A percentile compares a stretch with the other conserved stretches of the same genome.
These are phyloP conservation scores for Pangasius sanitwongsei DNA, from an alignment of 2,797 vertebrate species.

Conservation along the genomic window DNA sequence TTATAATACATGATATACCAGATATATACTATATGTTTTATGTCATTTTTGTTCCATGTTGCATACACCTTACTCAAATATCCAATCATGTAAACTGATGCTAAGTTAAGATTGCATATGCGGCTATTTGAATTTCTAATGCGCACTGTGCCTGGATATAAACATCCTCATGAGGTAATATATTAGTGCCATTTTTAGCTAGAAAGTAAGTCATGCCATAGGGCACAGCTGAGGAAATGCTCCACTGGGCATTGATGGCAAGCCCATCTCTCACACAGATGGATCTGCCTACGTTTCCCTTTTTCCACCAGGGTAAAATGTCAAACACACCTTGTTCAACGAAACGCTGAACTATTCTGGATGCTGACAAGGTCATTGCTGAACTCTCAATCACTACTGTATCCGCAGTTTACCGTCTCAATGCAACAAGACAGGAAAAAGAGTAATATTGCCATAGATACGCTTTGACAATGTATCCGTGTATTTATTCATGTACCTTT, in stretches of 20 bases:
- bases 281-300: constrained; percentile 35
- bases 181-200: constrained; percentile 56
- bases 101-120: neutral
- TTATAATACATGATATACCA: neutral
- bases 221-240: constrained; percentile 52
- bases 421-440: constrained; percentile 21
- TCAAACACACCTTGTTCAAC: constrained; percentile 65
- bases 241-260: constrained; percentile 29
- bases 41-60: neutral
- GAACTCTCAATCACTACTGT: constrained; percentile 14
- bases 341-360: constrained; percentile 59
- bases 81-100: neutral
- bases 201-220: constrained; percentile 59
- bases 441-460: constrained; percentile 5
- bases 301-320: constrained; percentile 52
- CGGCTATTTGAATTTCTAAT: constrained; percentile 2
- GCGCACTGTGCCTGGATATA: neutral
- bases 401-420: constrained; percentile 17
- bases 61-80: neutral
- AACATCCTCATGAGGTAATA: constrained; percentile 33
- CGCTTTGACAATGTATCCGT: constrained; percentile 15
- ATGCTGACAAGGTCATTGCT: constrained; percentile 63
- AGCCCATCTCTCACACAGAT: constrained; percentile 39
- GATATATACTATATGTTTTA: neutral
- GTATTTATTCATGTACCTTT: constrained; percentile 18